phyloP scores from a whole-genome alignment of 2,113 vertebrate species.

The Xiphophorus maculatus region DNA sequence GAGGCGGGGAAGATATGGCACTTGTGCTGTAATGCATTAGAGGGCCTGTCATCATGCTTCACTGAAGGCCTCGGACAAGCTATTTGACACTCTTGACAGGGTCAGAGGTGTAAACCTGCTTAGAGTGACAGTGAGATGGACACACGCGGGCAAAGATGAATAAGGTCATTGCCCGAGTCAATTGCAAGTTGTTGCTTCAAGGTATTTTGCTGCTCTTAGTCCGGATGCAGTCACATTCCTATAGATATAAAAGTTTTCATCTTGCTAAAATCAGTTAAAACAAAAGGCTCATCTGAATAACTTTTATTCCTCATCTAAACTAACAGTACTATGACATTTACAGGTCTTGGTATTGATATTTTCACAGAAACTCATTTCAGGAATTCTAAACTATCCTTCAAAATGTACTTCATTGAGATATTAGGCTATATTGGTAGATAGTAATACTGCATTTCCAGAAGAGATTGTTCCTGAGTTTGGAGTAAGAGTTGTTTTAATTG shows the following conservation, averaged over 20 bases:
- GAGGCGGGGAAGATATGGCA: slow-evolving; percentile 81
- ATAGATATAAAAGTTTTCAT: background rate
- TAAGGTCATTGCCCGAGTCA: slow-evolving; percentile 62
- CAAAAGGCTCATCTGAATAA: background rate
- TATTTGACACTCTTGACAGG: slow-evolving; percentile 81
- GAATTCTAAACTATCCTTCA: background rate
- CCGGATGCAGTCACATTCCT: slow-evolving; percentile 25
- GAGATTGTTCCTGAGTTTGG: background rate
- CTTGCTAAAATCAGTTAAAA: background rate
- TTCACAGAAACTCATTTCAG: background rate
- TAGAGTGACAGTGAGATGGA: slow-evolving; percentile 68
- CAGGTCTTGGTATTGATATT: background rate
- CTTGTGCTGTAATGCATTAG: slow-evolving; percentile 82
- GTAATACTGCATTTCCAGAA: background rate
- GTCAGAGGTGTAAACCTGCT: slow-evolving; percentile 75
- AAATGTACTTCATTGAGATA: background rate
- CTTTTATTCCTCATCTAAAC: background rate
- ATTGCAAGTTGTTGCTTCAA: slow-evolving; percentile 48
- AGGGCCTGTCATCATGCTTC: slow-evolving; percentile 83
- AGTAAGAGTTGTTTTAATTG: background rate
- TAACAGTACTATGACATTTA: background rate
- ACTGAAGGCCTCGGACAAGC: slow-evolving; percentile 86
- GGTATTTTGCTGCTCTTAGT: slow-evolving; percentile 24
- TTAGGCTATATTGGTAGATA: background rate
- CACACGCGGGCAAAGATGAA: slow-evolving; percentile 63